phyloP scores from a whole-genome alignment of 2,113 vertebrate species.

The Zeus faber region DNA sequence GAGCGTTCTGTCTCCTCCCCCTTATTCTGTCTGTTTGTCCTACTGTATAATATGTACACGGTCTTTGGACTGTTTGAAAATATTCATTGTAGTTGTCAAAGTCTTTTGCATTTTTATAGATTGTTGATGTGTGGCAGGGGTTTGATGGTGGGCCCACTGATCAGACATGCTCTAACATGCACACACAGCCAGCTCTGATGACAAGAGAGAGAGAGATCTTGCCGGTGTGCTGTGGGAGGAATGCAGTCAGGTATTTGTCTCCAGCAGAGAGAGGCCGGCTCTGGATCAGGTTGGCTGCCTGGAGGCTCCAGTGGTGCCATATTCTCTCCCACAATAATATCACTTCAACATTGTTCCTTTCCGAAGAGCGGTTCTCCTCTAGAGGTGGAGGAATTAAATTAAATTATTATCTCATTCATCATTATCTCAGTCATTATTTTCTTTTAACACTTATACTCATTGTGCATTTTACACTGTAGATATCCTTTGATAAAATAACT shows the following conservation, averaged over 20 bases:
- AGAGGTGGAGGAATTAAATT: not conserved
- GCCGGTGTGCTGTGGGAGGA: slow-evolving; percentile 21
- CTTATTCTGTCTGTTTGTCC: no score
- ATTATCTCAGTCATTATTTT: not conserved
- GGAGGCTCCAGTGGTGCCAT: no score
- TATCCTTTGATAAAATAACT: no score
- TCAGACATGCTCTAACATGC: no score
- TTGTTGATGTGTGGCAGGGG: not conserved
- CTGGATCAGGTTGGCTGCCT: slow-evolving; percentile 12
- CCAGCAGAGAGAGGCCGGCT: slow-evolving; percentile 19
- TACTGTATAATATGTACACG: no score
- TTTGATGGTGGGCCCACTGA: not conserved
- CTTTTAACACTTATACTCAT: not conserved
- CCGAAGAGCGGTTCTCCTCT: no score
- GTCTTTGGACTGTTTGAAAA: no score
- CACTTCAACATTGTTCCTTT: slow-evolving; percentile 1
- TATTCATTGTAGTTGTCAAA: no score
- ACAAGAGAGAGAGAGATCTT: not conserved
- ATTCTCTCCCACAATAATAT: not conserved
- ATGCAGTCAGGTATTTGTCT: slow-evolving; percentile 39
- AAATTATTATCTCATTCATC: not conserved
- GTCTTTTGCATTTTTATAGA: no score
- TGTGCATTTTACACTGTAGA: not conserved
- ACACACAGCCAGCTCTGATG: no score
- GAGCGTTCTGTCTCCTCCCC: no score